These are phyloP conservation scores for Phataginus tricuspis DNA, from an alignment of 2,797 vertebrate species.

Conservation along the genomic window DNA sequence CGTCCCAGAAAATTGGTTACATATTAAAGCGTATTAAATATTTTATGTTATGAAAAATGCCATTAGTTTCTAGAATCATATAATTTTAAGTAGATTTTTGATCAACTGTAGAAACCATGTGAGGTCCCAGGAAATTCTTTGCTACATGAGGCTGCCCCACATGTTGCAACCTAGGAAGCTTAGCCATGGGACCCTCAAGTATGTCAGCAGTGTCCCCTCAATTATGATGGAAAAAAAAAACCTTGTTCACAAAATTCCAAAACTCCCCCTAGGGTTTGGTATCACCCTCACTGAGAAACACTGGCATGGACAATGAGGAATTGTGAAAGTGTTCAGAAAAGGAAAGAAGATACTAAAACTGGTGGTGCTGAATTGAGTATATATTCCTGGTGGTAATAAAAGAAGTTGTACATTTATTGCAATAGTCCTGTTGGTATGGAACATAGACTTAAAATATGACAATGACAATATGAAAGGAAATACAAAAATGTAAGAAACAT, in stretches of 20 bases:
- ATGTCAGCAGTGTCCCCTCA: not conserved
- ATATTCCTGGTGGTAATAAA: not conserved
- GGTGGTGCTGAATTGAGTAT: not conserved
- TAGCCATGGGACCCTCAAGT: fast-evolving
- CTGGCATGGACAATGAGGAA: not conserved
- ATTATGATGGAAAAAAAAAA: not conserved
- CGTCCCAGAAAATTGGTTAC: not conserved
- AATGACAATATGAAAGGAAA: not conserved
- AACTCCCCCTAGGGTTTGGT: not conserved
- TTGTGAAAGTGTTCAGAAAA: not conserved
- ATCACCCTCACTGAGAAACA: not conserved
- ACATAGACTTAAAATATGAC: not conserved
- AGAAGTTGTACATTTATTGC: not conserved
- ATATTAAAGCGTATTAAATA: not conserved
- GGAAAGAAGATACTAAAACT: not conserved
- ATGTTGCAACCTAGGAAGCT: not conserved
- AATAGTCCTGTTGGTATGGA: not conserved
- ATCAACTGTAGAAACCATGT: not conserved
- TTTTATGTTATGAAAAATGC: not conserved
- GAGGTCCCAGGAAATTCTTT: not conserved
- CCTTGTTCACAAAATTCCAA: not conserved
- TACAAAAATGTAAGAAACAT: not conserved
- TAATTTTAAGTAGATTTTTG: not conserved
- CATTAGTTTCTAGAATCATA: not conserved
- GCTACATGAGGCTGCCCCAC: not conserved